Evolutionary conservation across 1,140 invertebrate genomes (phyloP).

Genomic region (Cydia splendana): DNA sequence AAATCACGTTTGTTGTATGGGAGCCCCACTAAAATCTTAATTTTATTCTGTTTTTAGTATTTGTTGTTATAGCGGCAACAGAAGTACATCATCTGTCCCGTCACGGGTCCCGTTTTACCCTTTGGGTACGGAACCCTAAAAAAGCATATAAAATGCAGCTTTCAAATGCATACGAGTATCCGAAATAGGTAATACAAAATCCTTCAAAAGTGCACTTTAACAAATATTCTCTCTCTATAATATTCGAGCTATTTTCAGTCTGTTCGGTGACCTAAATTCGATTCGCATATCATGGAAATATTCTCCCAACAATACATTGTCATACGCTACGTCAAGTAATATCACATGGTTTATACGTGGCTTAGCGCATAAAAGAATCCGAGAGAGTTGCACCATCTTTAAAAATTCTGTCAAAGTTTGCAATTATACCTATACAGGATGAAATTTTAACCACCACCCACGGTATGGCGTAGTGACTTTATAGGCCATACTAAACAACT

Average conservation of each 20-base stretch:
- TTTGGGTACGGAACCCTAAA: too few species aligned
- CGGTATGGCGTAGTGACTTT: too few species aligned
- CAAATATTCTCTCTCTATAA: not conserved
- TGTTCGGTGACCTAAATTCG: slow-evolving; percentile 6
- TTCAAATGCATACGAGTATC: not conserved
- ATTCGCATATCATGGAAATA: not conserved
- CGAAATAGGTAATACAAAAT: not conserved
- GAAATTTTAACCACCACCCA: too few species aligned
- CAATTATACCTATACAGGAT: not conserved
- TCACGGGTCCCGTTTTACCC: too few species aligned
- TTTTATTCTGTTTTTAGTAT: too few species aligned
- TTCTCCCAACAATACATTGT: slow-evolving; percentile 5
- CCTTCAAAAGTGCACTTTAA: not conserved
- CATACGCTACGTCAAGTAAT: not conserved
- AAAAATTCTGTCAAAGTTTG: not conserved
- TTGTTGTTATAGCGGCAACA: too few species aligned
- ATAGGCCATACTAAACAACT: too few species aligned
- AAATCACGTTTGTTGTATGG: too few species aligned
- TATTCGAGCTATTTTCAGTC: not conserved
- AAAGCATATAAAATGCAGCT: too few species aligned
- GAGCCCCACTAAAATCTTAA: too few species aligned
- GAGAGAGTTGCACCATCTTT: not conserved
- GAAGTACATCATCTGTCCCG: too few species aligned
- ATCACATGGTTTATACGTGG: not conserved
- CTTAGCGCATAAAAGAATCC: not conserved